Base-by-base conservation (phyloP, 2,888 invertebrate species). In the Eilema sororculum region DNA sequence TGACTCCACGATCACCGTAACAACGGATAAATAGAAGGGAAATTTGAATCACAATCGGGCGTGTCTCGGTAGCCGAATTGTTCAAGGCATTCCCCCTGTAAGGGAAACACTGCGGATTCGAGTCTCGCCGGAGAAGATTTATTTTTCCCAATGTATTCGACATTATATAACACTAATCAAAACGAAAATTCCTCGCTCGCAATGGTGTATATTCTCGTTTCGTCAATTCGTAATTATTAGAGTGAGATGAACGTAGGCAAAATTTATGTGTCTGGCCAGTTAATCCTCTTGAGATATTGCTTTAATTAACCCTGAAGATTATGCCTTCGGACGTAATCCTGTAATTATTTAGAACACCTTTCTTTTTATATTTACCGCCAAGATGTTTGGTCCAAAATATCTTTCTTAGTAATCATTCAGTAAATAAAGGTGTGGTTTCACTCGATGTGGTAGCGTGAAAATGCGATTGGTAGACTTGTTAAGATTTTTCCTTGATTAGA, bases 271-370 rank as follows among this genome's bases (percentile, higher is more conserved):
- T 52, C 52, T 52, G 52, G 52, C 52, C 20, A 9, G 52, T 9
- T 52, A n/a, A 52, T n/a, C 52, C 52, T 52, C 52, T 9, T 22
- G 41, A 62, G 41, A 62, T 62, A 62, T 62, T 25, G 37, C 24
- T 41, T 62, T 62, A 62, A 62, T 62, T 41, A 41, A 62, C 52
- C n/a, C n/a, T 46, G 52, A 52, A 52, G 52, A 52, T 41, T 62
- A 41, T 37, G 9, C 24, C 41, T 20, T 62, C 24, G 13, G 41
- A 62, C 62, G 41, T 8, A 16, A 25, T 62, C 24, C 24, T 25
- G 62, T 41, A 62, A 62, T 62, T 20, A 41, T 62, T 24, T 62
- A 16, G 16, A 41, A 62, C 41, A 62, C 16, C 37, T 62, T 41
- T 62, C 58, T 22, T 25, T 37, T 62, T 41, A 13, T 24, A 24